Base-by-base conservation (phyloP, 1,140 invertebrate species). In the Drosophila nigrodunni region DNA sequence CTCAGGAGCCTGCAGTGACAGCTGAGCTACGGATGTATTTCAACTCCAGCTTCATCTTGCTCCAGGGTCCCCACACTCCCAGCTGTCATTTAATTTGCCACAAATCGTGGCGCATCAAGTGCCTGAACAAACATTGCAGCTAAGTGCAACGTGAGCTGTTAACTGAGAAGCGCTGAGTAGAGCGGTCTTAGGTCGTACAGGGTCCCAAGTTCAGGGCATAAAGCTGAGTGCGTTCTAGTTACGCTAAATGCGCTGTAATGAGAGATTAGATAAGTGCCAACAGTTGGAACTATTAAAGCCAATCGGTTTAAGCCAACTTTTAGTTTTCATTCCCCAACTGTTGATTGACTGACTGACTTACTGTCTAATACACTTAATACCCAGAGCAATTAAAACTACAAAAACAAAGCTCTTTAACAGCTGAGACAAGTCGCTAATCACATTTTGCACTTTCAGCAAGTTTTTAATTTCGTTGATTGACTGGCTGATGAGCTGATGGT, bases 41-140 rank as follows among this genome's bases (percentile, higher is more conserved):
- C 25, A 30, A 30, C 50, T 52, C n/a, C 43, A 15, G 9, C 2
- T 35, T 41, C 52, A 34, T 41, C 6, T 41, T 15, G 61, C 60
- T 21, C 18, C 18, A 21, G 18, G 18, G 1, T 21, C 18, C 18
- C 18, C 18, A 21, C 18, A 21, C 18, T 21, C 44, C 35, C 50
- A 57, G 37, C 52, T 87, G 75, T 79, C 74, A 78, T 87, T 77
- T 82, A 87, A 87, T 82, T 86, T 86, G 49, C 71, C 78, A 58
- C 76, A 86, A 86, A 86, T 86, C 72, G 72, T 74, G 25, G 25
- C 21, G 68, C 68, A 37, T 78, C 82, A 74, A 85, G 65, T 77
- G 77, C 21, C 62, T 65, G 55, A 47, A 66, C 65, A 76, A 82
- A 74, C 74, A 78, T 54, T 58, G 34, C 54, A 35, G 2, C 37